Evolutionary conservation across 37 sponge, comb jelly and placozoan species (phyloP).

Genomic region (Aphrocallistes beatrix): DNA sequence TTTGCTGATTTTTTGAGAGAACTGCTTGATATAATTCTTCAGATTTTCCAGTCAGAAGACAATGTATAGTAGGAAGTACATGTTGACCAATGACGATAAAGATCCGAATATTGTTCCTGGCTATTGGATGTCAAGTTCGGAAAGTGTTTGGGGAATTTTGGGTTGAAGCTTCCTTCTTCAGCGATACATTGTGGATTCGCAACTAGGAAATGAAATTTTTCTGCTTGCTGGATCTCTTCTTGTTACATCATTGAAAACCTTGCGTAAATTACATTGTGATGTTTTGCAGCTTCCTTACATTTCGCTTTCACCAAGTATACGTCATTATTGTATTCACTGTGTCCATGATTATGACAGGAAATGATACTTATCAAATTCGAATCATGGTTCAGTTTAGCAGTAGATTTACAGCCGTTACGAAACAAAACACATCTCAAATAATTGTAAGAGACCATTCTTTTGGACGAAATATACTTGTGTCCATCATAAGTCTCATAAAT

Average conservation of each 20-base stretch:
- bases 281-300: conserved; percentile 7
- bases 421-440: conserved; percentile 11
- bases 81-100: conserved; percentile 20
- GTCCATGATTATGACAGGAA: not conserved
- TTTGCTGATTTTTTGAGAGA: not conserved
- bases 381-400: not conserved
- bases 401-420: not conserved
- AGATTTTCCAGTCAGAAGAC: conserved; percentile 17
- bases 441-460: not conserved
- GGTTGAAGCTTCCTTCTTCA: not conserved
- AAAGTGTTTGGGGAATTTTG: not conserved
- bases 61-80: conserved; percentile 13
- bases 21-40: conserved; percentile 9
- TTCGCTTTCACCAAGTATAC: not conserved
- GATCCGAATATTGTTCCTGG: conserved; percentile 10
- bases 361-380: not conserved
- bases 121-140: not conserved
- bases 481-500: not conserved
- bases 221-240: conserved; percentile 3
- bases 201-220: not conserved
- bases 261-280: not conserved
- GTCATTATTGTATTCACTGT: not conserved
- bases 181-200: conserved; percentile 16
- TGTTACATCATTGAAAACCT: not conserved
- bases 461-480: not conserved